Conservation (phyloP, 2,888 invertebrate species). For the Drosophila histrio region DNA sequence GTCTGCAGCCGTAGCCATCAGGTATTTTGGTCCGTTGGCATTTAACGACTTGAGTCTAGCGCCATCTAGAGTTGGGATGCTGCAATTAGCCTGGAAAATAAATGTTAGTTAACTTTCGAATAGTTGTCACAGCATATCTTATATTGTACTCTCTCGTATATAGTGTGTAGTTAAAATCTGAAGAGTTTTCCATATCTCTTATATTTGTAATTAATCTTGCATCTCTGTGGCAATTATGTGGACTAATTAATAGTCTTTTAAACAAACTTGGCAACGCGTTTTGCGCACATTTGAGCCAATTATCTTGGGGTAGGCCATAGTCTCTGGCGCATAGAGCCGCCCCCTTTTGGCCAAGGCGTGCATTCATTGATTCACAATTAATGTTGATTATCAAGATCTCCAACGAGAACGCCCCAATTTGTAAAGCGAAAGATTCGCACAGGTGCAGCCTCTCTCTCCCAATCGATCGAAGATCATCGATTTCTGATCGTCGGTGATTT, state of each 20-base stretch:
- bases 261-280: conserved; percentile 77
- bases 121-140: conserved; percentile 45
- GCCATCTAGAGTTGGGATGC: conserved; percentile 45
- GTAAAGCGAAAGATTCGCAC: conserved; percentile 63
- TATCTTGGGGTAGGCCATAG: conserved; percentile 42
- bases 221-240: conserved; percentile 60
- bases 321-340: conserved; percentile 28
- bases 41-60: conserved; percentile 47
- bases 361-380: conserved; percentile 80
- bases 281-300: conserved; percentile 74
- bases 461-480: conserved; percentile 40
- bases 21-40: conserved; percentile 36
- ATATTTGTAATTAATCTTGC: conserved; percentile 70
- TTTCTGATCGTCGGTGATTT: conserved; percentile 16
- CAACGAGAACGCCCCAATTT: conserved; percentile 77
- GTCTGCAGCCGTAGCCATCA: conserved; percentile 29
- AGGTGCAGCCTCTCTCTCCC: conserved; percentile 44
- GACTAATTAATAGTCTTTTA: conserved; percentile 72
- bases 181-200: conserved; percentile 50
- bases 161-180: conserved; percentile 18
- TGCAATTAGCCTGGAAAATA: conserved; percentile 43
- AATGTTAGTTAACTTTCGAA: conserved; percentile 45
- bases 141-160: background rate
- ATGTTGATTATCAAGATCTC: conserved; percentile 74
- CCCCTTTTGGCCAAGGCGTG: conserved; percentile 59